Base-by-base conservation (phyloP, 2,113 vertebrate genomes). In the Poeciliopsis occidentalis region DNA sequence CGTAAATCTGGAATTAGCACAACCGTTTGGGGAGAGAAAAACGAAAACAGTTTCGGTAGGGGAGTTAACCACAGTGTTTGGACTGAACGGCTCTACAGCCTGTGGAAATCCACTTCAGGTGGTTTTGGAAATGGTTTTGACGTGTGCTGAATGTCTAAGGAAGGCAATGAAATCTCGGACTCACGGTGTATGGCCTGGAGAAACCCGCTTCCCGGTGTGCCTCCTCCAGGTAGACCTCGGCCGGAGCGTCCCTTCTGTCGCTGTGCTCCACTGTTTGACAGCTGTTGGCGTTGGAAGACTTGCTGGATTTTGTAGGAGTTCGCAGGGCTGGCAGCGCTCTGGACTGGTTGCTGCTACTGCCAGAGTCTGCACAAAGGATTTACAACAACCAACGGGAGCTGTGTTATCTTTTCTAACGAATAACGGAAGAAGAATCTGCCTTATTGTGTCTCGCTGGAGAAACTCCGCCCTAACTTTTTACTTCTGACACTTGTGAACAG, bases 191-290 rank as follows among this genome's bases (percentile, higher is more conserved):
- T 17, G 93, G 90, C 51, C 93, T 85, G n/a, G 93, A 92, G 85
- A 95, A 94, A 13, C 95, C 94, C 0, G 93, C 93, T 83, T 95
- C 95, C 76, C 87, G 94, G 32, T 85, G 92, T 1, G 94, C 86
- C 64, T 93, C 95, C 83, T 96, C 95, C 66, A 96, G 92, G 67
- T 84, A 73, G 5, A 90, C 84, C 70, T 95, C 95, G 17, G 94
- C 80, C 65, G 93, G 88, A 27, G 69, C 26, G 83, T 83, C 95
- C 76, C 89, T 92, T 89, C 85, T 85, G 26, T 51, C 72, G 63
- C 92, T 93, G 72, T 89, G 75, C 74, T 80, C 71, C 64, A 26
- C 66, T 19, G 39, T 22, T 3, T 78, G 62, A 0, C 88, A 78
- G 67, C 78, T 19, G 0, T 80, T 69, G 74, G 92, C 91, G 71